A percentile compares a stretch with the other conserved stretches of the same genome.
These are phyloP conservation scores for Nycteola revayana DNA, from an alignment of 2,888 invertebrate species.

Conservation along the genomic window DNA sequence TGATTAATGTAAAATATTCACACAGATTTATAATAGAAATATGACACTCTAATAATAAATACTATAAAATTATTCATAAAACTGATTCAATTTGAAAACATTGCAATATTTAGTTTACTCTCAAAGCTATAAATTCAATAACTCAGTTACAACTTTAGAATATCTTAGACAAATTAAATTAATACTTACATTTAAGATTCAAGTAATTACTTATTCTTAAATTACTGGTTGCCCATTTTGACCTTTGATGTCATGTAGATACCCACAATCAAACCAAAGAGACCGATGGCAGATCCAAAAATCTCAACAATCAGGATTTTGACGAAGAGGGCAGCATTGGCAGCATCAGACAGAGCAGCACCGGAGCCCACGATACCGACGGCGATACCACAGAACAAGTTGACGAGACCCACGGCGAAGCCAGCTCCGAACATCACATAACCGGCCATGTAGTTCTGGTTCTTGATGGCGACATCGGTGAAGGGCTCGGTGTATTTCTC, in stretches of 20 bases:
- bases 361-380: conserved; percentile 99
- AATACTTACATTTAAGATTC: conserved; percentile 70
- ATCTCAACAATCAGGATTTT: conserved; percentile 99
- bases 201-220: conserved; percentile 54
- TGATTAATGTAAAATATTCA: no score
- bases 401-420: conserved; percentile 96
- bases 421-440: conserved; percentile 98
- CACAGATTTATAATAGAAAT: no score
- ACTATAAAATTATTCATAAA: no score
- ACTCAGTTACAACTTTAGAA: no score
- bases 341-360: conserved; percentile 98
- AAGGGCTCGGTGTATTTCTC: conserved; percentile 81
- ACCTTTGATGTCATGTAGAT: conserved; percentile 95
- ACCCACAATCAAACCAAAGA: conserved; percentile 99
- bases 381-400: conserved; percentile 95
- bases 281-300: conserved; percentile 99
- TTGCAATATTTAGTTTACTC: no score
- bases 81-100: no score
- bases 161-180: conserved; percentile 16
- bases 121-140: no score
- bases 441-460: conserved; percentile 91
- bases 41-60: no score
- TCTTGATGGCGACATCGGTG: conserved; percentile 62
- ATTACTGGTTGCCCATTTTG: conserved; percentile 87
- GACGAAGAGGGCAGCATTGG: conserved; percentile 97